These are phyloP conservation scores for Catostylus mosaicus DNA, from an alignment of 30 jellyfish, hydroid and myxozoan species.

Conservation along the genomic window DNA sequence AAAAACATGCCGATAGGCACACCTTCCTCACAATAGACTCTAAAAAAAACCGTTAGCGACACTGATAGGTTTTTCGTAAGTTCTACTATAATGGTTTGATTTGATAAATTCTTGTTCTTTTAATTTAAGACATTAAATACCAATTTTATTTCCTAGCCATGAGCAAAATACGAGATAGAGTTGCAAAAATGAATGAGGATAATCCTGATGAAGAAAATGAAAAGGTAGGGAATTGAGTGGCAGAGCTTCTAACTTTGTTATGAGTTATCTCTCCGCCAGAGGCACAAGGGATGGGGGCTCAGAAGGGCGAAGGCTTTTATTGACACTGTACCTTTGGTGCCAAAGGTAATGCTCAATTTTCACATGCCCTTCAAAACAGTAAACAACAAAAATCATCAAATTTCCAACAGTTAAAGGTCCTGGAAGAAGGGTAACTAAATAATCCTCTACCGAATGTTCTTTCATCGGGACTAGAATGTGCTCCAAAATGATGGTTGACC, in stretches of 20 bases:
- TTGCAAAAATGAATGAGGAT: conserved; percentile 58
- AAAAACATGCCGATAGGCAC: not conserved
- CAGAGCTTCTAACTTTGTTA: not conserved
- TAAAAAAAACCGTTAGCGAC: no score
- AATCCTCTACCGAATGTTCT: no score
- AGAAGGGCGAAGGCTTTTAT: not conserved
- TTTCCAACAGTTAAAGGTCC: no score
- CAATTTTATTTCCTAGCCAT: conserved; percentile 14
- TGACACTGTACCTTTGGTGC: not conserved
- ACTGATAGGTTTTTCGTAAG: not conserved
- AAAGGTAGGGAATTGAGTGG: not conserved
- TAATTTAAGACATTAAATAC: not conserved
- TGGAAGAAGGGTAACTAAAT: no score
- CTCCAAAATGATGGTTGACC: no score
- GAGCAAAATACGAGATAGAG: conserved; percentile 65
- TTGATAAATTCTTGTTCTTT: not conserved
- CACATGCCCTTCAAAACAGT: not conserved
- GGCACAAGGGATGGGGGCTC: not conserved
- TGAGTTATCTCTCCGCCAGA: not conserved
- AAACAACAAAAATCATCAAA: not conserved
- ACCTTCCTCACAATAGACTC: not conserved
- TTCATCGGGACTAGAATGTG: no score
- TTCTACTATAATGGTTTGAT: not conserved
- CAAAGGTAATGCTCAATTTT: not conserved
- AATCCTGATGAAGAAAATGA: not conserved